Evolutionary conservation across 2,888 invertebrate species (phyloP), one percentile per base, ranked within the genome.

Genomic region (Acrobasis repandana): DNA sequence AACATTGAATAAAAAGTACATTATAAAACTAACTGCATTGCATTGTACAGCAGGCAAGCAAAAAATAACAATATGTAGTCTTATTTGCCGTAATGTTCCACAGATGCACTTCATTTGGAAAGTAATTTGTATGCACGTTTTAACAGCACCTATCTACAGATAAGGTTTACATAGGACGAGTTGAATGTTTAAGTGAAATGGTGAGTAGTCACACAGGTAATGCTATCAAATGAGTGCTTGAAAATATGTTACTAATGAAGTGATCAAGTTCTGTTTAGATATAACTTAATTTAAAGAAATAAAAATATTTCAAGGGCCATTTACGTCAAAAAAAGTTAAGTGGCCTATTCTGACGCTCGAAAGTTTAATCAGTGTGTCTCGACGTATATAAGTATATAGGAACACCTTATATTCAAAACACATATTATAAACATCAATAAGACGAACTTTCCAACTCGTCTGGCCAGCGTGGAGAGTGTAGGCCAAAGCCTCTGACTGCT

Each of bases 51-150:
- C 28, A 54, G 18, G 9, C 43, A 38, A 38, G 54, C 38, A 3
- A 43, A 54, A 52, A 38, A 54, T 38, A 54, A 54, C 54, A 54
- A 54, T 54, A 43, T 38, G 54, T 2, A 54, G 36, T 54, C 54
- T 54, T 18, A 54, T 54, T 54, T 18, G 11, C 36, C 38, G 18
- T 54, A 54, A 54, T 54, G 38, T n/a, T 36, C 36, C 38, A 9
- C 54, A 54, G 54, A 54, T 54, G 54, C 54, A 54, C 38, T 54
- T 54, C 38, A 38, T 54, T 54, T 14, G 54, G 20, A 54, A 18
- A 43, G 38, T 54, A 16, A 54, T 54, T 54, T 54, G 54, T 54
- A 54, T 54, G 38, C 43, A 54, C 38, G 54, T 14, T 54, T 38
- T 54, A 54, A 38, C 54, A 34, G 34, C 16, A 9, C 11, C 11